These are phyloP conservation scores for Opisthocomus hoazin DNA, from an alignment of 2,113 vertebrate genomes.

Conservation along the genomic window DNA sequence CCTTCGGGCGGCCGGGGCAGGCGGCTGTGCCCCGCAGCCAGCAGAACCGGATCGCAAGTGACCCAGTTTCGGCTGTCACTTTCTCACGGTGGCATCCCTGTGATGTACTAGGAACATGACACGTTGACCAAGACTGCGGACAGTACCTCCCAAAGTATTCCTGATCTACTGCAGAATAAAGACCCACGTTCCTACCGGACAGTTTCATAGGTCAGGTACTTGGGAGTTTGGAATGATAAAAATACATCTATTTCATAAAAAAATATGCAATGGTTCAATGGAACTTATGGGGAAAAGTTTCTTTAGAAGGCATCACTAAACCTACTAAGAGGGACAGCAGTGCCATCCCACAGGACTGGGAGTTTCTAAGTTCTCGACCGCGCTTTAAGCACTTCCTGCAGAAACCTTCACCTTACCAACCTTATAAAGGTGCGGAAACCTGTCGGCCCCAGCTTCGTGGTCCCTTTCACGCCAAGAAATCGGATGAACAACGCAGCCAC, in stretches of 20 bases:
- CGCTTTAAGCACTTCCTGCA: not conserved
- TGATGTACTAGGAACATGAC: not conserved
- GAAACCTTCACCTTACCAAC: slow-evolving; percentile 54
- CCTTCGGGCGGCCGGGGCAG: not conserved
- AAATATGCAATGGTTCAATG: not conserved
- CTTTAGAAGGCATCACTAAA: not conserved
- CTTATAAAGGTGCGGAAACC: slow-evolving; percentile 94
- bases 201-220: accelerated
- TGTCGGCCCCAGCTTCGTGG: slow-evolving; percentile 88
- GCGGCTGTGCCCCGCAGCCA: not conserved
- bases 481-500: slow-evolving; percentile 87
- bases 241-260: accelerated
- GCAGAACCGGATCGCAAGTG: not conserved
- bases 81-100: not conserved
- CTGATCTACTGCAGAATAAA: not conserved
- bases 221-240: not conserved
- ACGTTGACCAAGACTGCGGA: not conserved
- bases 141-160: not conserved
- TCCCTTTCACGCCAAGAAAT: slow-evolving; percentile 92
- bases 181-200: not conserved
- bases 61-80: not conserved
- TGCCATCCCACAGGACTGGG: accelerated
- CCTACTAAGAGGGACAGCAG: not conserved
- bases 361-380: not conserved
- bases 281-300: not conserved